Evolutionary conservation across 2,888 invertebrate genomes (phyloP).

Genomic region (Gisinianus flammeolus): DNA sequence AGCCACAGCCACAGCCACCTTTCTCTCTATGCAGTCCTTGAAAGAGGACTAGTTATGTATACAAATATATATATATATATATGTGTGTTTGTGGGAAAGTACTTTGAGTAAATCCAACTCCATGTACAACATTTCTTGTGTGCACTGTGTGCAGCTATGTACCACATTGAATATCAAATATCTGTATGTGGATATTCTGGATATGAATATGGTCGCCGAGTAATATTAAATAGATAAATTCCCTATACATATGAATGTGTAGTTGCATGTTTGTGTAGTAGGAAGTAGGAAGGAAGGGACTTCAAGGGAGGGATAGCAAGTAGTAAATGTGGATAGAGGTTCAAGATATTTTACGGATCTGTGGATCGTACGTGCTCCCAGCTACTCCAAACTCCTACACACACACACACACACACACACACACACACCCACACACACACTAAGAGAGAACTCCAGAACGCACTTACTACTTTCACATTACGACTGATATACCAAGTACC

Average conservation of each 20-base stretch:
- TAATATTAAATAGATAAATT: neutral
- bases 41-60: neutral
- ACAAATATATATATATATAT: neutral
- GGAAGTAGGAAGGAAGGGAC: neutral
- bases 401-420: too few species aligned
- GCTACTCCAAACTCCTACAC: neutral
- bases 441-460: constrained; percentile 8
- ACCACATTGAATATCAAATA: neutral
- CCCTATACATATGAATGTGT: neutral
- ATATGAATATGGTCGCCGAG: neutral
- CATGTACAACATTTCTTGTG: neutral
- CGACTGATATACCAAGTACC: neutral
- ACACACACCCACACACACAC: too few species aligned
- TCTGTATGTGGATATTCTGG: neutral
- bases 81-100: neutral
- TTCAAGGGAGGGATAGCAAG: neutral
- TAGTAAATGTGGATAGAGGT: neutral
- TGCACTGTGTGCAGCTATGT: neutral
- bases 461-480: constrained; percentile 6
- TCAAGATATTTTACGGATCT: constrained; percentile 9
- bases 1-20: too few species aligned
- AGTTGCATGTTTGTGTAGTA: neutral
- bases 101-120: neutral
- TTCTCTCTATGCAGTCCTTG: too few species aligned
- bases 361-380: neutral